Percentiles rank a stretch among this genome's conserved stretches.
phyloP scores from a whole-genome alignment of 23 tunicate species.

The Trididemnum clinides region DNA sequence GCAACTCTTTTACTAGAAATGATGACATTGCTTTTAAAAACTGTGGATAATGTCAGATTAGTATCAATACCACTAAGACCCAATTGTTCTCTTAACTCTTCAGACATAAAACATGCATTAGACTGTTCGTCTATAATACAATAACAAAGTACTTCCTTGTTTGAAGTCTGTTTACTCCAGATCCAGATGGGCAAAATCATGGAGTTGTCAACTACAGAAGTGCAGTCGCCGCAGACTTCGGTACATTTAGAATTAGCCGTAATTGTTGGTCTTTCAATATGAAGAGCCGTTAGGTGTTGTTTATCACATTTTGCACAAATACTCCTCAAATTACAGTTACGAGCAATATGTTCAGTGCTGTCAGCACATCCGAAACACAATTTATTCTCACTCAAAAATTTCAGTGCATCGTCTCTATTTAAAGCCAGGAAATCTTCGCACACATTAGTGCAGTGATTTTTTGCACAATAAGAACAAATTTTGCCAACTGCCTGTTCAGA shows the following conservation, averaged over 20 bases:
- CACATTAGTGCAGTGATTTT: background rate
- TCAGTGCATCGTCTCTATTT: background rate
- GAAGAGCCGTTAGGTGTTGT: background rate
- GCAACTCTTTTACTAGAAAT: background rate
- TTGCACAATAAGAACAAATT: background rate
- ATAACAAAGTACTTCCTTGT: constrained; percentile 15
- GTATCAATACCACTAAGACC: background rate
- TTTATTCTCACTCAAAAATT: background rate
- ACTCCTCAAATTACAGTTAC: background rate
- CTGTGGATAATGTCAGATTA: constrained; percentile 2
- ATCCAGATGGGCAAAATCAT: constrained; percentile 11
- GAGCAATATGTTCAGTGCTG: background rate
- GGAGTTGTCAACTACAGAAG: background rate
- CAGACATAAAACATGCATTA: constrained; percentile 3
- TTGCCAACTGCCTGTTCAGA: no score
- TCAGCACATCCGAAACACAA: background rate
- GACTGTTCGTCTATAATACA: constrained; percentile 13
- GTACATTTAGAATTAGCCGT: background rate
- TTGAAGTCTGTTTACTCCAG: background rate
- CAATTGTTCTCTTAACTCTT: constrained; percentile 7
- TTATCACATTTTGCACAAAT: constrained; percentile 4
- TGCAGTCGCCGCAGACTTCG: background rate
- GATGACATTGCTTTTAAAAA: background rate
- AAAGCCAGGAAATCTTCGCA: background rate
- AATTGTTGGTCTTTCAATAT: background rate